Base-by-base conservation (phyloP, 2,797 vertebrate genomes). In the Picus viridis region DNA sequence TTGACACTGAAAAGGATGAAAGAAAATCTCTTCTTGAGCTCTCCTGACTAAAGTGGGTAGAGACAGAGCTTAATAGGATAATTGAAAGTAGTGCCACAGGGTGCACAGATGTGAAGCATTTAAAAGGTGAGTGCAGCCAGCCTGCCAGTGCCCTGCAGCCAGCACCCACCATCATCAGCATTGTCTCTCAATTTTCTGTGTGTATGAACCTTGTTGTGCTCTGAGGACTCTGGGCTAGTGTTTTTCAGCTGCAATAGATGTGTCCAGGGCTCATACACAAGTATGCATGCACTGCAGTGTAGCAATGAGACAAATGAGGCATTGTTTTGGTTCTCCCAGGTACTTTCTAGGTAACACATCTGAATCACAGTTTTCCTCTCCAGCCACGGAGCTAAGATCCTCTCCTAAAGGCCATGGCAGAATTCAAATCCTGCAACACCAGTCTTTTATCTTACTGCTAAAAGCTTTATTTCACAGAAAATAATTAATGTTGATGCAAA, bases 51-150 rank as follows among this genome's bases (percentile, higher is more conserved):
- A 89, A 86, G 61, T 41, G 13, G 17, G 22, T 81, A 89, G 57
- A 81, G 22, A 16, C 13, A 91, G 70, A 88, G 47, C 51, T 93
- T 86, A 88, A 88, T 12, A 61, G 49, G 72, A 63, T 93, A 92
- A 95, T 93, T 94, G 88, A 92, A 89, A 93, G 30, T 53, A 17
- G 10, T 32, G 73, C 68, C 86, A 53, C 57, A 6, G 83, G 47
- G 64, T 68, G 56, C 83, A 80, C 64, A 89, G 70, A 67, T 62
- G 71, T 54, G 76, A 86, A 72, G 47, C 32, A 58, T 87, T 87
- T 82, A 84, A 71, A 91, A 89, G 58, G 20, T 1, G 0, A 89
- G 10, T 6, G 32, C 34, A 64, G 59, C 17, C 65, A 75, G 65
- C 12, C 41, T 70, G 45, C 17, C 30, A 27, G 45, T 34, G 62